These are phyloP conservation scores for Nemotelus nigrinus DNA, from an alignment of 2,888 invertebrate genomes.

Conservation along the genomic window DNA sequence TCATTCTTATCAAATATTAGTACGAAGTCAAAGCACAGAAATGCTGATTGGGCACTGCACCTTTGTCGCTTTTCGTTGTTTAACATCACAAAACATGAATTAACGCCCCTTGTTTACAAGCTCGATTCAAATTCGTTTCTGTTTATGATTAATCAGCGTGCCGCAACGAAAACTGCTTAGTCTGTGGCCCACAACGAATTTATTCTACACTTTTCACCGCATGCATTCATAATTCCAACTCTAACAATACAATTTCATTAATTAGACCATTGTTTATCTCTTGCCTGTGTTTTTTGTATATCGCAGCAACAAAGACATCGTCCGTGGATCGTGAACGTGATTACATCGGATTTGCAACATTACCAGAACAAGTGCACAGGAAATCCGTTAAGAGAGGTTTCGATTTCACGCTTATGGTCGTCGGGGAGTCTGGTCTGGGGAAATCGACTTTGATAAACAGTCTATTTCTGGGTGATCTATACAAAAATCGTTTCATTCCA, in stretches of 20 bases:
- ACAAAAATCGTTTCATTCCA: constrained; percentile 82
- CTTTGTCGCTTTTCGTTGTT: constrained; percentile 2
- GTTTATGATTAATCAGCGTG: constrained; percentile 16
- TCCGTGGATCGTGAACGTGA: constrained; percentile 72
- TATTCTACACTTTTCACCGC: background rate
- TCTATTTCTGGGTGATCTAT: constrained; percentile 91
- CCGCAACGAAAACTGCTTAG: constrained; percentile 12
- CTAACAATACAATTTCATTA: constrained; percentile 23
- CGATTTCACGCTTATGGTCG: constrained; percentile 96
- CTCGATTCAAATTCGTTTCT: constrained; percentile 9
- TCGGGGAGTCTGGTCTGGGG: constrained; percentile 93
- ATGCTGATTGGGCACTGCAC: background rate
- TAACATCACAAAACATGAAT: constrained; percentile 24
- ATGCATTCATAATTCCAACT: background rate
- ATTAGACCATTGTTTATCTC: constrained; percentile 9
- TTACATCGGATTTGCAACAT: constrained; percentile 94
- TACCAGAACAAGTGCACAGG: constrained; percentile 95
- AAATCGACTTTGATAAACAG: constrained; percentile 96
- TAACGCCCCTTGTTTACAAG: constrained; percentile 36
- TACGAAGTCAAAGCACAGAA: background rate
- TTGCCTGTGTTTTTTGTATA: background rate
- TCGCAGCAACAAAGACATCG: constrained; percentile 61
- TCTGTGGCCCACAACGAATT: background rate
- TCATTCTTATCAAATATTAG: too few relatives aligned
- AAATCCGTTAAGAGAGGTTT: constrained; percentile 97